These are phyloP conservation scores for Yasuhikotakia modesta DNA, from an alignment of 2,797 vertebrate species.

Conservation along the genomic window DNA sequence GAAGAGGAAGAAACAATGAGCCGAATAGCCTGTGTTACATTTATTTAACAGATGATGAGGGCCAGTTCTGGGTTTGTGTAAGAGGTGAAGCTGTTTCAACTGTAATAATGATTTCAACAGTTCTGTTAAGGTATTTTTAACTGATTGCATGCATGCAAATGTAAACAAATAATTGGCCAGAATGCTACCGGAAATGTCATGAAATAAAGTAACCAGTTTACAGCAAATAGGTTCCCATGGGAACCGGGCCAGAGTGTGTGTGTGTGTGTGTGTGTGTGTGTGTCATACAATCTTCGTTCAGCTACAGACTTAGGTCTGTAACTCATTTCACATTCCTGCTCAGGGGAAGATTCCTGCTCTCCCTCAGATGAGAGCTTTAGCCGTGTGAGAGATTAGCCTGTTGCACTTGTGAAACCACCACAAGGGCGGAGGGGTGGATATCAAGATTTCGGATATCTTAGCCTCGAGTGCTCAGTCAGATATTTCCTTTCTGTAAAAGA, in stretches of 20 bases:
- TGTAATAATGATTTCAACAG: conserved; percentile 21
- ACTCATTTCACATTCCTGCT: conserved; percentile 24
- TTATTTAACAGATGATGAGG: conserved; percentile 21
- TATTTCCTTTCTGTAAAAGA: conserved; percentile 74
- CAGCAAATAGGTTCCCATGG: conserved; percentile 13
- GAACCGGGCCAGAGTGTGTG: neutral
- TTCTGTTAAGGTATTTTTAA: neutral
- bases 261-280: conserved; percentile 10
- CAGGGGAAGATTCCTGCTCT: conserved; percentile 13
- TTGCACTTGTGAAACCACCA: conserved; percentile 65
- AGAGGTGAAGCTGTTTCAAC: conserved; percentile 9
- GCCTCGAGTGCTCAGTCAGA: conserved; percentile 66
- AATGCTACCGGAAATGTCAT: conserved; percentile 17
- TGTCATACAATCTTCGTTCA: conserved; percentile 3
- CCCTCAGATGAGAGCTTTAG: conserved; percentile 41
- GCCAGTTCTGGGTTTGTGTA: neutral
- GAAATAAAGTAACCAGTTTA: conserved; percentile 27
- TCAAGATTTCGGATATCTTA: conserved; percentile 70
- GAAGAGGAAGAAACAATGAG: conserved; percentile 27
- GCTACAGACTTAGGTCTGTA: conserved; percentile 20
- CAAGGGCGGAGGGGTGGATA: conserved; percentile 61
- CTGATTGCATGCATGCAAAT: neutral
- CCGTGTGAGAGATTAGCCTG: conserved; percentile 66
- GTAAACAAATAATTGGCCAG: conserved; percentile 5
- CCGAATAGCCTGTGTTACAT: conserved; percentile 19